phyloP scores from a whole-genome alignment of 2,888 invertebrate species.

The Dynastes hyllus region DNA sequence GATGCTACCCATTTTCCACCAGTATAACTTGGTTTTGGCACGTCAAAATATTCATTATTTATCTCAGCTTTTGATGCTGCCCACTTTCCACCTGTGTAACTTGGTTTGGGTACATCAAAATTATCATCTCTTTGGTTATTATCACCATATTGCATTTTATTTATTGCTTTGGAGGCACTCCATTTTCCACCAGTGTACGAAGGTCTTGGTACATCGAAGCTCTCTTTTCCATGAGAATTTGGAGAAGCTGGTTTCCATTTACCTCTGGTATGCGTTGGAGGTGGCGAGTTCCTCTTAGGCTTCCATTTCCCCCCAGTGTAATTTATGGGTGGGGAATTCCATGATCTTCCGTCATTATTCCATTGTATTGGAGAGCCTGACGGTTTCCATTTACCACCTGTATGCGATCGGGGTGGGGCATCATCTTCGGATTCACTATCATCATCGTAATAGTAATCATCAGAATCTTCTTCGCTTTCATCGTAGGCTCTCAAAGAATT shows the following conservation, averaged over 20 bases:
- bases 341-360: conserved; percentile 68
- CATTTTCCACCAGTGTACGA: conserved; percentile 79
- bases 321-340: conserved; percentile 74
- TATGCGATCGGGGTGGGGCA: conserved; percentile 74
- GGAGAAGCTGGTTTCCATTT: conserved; percentile 76
- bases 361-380: conserved; percentile 69
- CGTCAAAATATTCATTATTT: conserved; percentile 22
- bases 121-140: conserved; percentile 4
- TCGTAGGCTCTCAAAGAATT: conserved; percentile 63
- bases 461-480: conserved; percentile 66
- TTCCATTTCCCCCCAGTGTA: conserved; percentile 81
- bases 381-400: conserved; percentile 86
- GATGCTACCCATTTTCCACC: conserved; percentile 78
- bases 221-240: conserved; percentile 39
- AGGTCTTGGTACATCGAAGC: conserved; percentile 66
- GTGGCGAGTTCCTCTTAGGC: conserved; percentile 64
- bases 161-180: conserved; percentile 74
- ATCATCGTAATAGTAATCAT: conserved; percentile 73
- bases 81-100: conserved; percentile 80
- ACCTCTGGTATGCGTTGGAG: conserved; percentile 66
- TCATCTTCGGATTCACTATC: conserved; percentile 68
- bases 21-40: conserved; percentile 62
- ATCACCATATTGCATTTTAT: conserved; percentile 10
- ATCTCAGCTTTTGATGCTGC: conserved; percentile 67
- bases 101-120: conserved; percentile 70